phyloP scores from a whole-genome alignment of 2,113 vertebrate species.

The Origma solitaria region DNA sequence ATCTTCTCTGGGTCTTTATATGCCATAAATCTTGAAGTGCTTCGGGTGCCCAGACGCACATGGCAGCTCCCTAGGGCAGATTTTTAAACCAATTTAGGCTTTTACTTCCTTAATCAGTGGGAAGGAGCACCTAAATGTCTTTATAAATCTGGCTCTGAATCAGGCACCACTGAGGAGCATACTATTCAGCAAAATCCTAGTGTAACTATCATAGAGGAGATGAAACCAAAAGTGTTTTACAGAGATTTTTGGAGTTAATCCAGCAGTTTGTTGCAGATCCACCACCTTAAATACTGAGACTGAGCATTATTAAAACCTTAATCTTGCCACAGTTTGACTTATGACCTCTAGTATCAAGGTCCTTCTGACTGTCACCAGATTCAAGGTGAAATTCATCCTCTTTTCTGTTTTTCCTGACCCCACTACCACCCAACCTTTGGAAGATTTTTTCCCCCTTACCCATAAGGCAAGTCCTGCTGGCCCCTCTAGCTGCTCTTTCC shows the following conservation, averaged over 20 bases:
- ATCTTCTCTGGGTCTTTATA: neutral
- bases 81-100: constrained; percentile 12
- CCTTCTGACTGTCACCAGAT: neutral
- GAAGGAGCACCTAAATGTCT: constrained; percentile 23
- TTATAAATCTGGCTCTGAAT: constrained; percentile 27
- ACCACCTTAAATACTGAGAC: neutral
- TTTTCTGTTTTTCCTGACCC: neutral
- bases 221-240: neutral
- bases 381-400: neutral
- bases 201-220: neutral
- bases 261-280: neutral
- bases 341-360: neutral
- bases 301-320: neutral
- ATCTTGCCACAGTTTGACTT: neutral
- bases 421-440: neutral
- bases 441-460: neutral
- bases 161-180: neutral
- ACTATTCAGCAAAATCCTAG: neutral
- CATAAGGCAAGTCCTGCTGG: neutral
- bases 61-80: neutral
- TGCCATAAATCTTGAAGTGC: neutral
- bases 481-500: neutral
- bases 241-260: neutral
- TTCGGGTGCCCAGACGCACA: neutral
- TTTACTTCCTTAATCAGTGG: constrained; percentile 35